A percentile compares a stretch with the other conserved stretches of the same genome.
Evolutionary conservation across 2,113 vertebrate species (phyloP).

Genomic region (Euleptes europaea): DNA sequence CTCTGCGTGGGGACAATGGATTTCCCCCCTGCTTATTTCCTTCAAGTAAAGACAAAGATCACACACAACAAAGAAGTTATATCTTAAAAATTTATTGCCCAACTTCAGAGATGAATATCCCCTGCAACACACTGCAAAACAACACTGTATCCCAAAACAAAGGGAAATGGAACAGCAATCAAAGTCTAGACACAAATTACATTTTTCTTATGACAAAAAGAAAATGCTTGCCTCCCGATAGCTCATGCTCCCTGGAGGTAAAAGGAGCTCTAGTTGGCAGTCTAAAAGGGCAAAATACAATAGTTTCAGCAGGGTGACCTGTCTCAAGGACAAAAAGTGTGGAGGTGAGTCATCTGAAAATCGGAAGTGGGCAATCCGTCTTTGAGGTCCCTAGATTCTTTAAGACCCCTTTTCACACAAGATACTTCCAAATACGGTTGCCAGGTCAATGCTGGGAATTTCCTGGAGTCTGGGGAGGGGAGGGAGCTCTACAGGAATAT

Average conservation of each 20-base stretch:
- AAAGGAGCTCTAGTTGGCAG: background rate
- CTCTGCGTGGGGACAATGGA: background rate
- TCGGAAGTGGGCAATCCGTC: background rate
- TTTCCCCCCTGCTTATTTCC: conserved; percentile 6
- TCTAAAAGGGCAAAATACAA: background rate
- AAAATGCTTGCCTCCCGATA: conserved; percentile 40
- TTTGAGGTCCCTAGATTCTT: background rate
- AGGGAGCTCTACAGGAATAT: no score
- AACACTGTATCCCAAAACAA: conserved; percentile 19
- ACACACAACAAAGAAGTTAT: conserved; percentile 42
- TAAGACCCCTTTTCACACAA: background rate
- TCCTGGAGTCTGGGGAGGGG: no score
- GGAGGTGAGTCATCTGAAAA: background rate
- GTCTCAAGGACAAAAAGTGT: background rate
- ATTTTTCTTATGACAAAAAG: conserved; percentile 58
- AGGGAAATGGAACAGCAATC: conserved; percentile 46
- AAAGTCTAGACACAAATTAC: conserved; percentile 60
- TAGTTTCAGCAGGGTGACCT: background rate
- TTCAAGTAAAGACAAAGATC: conserved; percentile 51
- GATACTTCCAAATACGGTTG: background rate
- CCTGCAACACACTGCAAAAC: conserved; percentile 66
- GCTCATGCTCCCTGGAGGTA: background rate
- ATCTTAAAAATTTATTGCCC: conserved; percentile 67
- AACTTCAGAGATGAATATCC: conserved; percentile 69
- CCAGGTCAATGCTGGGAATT: no score